Conservation (phyloP, 2,888 invertebrate genomes). For the Punctoribates punctum region DNA sequence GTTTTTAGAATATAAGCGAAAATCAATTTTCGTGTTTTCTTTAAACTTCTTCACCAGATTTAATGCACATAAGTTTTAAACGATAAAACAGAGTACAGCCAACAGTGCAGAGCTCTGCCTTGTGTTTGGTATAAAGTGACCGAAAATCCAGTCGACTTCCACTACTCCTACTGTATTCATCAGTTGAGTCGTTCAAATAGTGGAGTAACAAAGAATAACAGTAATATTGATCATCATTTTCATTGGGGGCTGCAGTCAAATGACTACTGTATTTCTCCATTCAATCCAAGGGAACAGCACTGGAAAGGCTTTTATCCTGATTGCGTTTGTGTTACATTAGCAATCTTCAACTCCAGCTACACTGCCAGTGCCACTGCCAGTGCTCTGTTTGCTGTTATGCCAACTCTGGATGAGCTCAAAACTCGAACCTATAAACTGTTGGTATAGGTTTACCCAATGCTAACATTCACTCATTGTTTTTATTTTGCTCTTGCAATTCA, state of each 20-base stretch:
- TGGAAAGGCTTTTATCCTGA: constrained; percentile 42
- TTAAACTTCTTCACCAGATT: background rate
- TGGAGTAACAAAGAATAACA: constrained; percentile 34
- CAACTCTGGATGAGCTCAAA: background rate
- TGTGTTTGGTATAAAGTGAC: constrained; percentile 32
- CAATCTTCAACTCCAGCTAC: constrained; percentile 29
- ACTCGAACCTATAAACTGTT: constrained; percentile 29
- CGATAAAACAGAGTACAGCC: background rate
- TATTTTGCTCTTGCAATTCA: constrained; percentile 30
- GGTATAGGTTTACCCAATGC: background rate
- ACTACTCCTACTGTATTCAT: constrained; percentile 30
- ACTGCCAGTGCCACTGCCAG: constrained; percentile 7
- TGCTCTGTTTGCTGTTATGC: background rate
- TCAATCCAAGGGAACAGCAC: constrained; percentile 12
- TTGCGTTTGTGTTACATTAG: constrained; percentile 42
- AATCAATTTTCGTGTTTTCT: constrained; percentile 19
- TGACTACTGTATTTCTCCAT: constrained; percentile 15
- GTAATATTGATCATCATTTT: constrained; percentile 38
- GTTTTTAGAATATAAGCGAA: background rate
- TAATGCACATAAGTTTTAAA: constrained; percentile 27
- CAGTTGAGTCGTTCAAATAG: constrained; percentile 32
- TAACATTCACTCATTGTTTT: constrained; percentile 24
- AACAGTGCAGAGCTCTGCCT: background rate
- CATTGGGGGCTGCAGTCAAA: constrained; percentile 20
- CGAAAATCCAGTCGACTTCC: constrained; percentile 26